These are phyloP conservation scores for Hydrozoanthus gracilis DNA, from an alignment of 92 coral and sea anemone species.

Conservation along the genomic window DNA sequence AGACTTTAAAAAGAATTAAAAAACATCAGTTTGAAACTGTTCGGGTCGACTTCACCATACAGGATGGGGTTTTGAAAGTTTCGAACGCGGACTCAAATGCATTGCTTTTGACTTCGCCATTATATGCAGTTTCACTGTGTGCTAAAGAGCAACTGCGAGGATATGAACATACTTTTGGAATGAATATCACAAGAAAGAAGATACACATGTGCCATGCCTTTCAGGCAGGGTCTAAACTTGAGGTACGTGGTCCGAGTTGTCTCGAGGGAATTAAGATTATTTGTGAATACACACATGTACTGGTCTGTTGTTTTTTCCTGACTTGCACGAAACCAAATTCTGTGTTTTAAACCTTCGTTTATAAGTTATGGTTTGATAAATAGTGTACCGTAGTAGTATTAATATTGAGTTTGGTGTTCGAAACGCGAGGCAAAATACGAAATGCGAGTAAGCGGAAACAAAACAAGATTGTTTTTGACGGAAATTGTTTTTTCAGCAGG, in stretches of 20 bases:
- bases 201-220: slow-evolving; percentile 96
- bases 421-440: background rate
- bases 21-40: slow-evolving; percentile 82
- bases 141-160: slow-evolving; percentile 96
- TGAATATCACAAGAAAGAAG: slow-evolving; percentile 91
- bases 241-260: slow-evolving; percentile 77
- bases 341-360: background rate
- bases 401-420: background rate
- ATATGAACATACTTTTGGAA: slow-evolving; percentile 88
- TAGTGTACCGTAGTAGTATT: no score
- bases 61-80: slow-evolving; percentile 92
- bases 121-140: slow-evolving; percentile 96
- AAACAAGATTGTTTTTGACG: slow-evolving; percentile 6
- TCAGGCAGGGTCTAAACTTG: slow-evolving; percentile 94
- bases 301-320: slow-evolving; percentile 16
- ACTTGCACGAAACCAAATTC: slow-evolving; percentile 8
- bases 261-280: slow-evolving; percentile 25
- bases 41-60: slow-evolving; percentile 89
- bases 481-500: slow-evolving; percentile 35
- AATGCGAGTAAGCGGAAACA: background rate
- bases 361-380: background rate
- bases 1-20: slow-evolving; percentile 92
- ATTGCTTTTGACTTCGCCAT: slow-evolving; percentile 90
- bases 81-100: slow-evolving; percentile 84
- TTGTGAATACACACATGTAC: slow-evolving; percentile 12